Evolutionary conservation across 2,888 invertebrate species (phyloP).

Genomic region (Tyria jacobaeae): DNA sequence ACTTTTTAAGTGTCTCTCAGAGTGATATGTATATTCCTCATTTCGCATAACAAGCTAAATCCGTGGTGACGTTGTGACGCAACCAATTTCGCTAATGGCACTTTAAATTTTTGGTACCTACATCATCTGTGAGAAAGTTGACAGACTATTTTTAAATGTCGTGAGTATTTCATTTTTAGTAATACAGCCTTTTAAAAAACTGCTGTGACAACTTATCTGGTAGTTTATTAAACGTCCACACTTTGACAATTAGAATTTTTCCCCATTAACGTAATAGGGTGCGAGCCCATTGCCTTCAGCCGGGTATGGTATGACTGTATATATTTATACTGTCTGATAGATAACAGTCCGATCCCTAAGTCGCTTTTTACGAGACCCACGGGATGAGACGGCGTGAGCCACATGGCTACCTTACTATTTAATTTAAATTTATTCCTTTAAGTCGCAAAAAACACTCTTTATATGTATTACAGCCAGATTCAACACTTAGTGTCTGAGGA

Average conservation of each 20-base stretch:
- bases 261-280: too few species aligned
- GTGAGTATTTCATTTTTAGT: neutral
- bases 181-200: neutral
- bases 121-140: conserved; percentile 58
- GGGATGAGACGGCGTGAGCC: too few species aligned
- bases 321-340: too few species aligned
- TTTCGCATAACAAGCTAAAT: conserved; percentile 55
- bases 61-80: conserved; percentile 68
- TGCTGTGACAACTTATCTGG: neutral
- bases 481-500: neutral
- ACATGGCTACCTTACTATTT: too few species aligned
- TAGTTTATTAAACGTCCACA: too few species aligned
- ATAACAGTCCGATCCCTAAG: too few species aligned
- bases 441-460: neutral
- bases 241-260: too few species aligned
- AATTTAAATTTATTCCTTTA: neutral
- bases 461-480: neutral
- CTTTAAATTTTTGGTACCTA: conserved; percentile 67
- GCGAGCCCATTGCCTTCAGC: too few species aligned
- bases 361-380: too few species aligned
- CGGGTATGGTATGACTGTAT: too few species aligned
- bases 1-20: conserved; percentile 45
- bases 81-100: conserved; percentile 79
- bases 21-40: conserved; percentile 51
- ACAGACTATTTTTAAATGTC: conserved; percentile 6